These are phyloP conservation scores for Amazona guildingii DNA, from an alignment of 2,113 vertebrate genomes.

Conservation along the genomic window DNA sequence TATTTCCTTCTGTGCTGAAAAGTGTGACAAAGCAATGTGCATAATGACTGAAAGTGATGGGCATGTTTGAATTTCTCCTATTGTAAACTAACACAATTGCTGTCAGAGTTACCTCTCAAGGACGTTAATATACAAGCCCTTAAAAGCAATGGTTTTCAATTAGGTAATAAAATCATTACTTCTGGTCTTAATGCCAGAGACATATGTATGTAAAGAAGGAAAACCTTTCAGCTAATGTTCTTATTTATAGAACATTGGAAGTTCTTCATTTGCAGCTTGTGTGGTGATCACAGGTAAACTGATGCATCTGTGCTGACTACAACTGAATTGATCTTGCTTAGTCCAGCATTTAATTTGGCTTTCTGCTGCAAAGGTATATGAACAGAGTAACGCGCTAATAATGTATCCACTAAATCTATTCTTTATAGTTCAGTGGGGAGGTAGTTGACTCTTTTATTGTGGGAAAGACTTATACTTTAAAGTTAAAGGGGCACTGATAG, in stretches of 20 bases:
- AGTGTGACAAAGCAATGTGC: not conserved
- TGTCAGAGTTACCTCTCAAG: not conserved
- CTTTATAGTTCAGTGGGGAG: conserved; percentile 25
- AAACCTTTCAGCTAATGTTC: not conserved
- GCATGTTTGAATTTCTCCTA: not conserved
- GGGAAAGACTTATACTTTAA: not conserved
- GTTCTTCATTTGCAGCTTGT: not conserved
- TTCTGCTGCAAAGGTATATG: conserved; percentile 1
- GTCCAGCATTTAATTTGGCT: conserved; percentile 30
- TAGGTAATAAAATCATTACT: not conserved
- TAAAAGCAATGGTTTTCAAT: not conserved
- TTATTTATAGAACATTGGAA: not conserved
- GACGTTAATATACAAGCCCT: rapidly evolving
- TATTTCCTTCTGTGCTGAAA: not conserved
- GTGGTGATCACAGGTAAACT: not conserved
- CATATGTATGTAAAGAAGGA: not conserved
- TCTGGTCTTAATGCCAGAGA: not conserved
- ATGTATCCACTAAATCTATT: conserved; percentile 17
- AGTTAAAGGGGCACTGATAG: not conserved
- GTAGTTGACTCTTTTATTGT: conserved; percentile 18
- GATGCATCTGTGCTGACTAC: conserved; percentile 4
- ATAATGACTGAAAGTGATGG: not conserved
- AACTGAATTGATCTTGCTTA: conserved; percentile 20
- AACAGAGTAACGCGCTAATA: not conserved
- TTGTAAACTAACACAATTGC: not conserved